Base-by-base conservation (phyloP, 2,797 vertebrate species). In the Halcyon chelicuti region DNA sequence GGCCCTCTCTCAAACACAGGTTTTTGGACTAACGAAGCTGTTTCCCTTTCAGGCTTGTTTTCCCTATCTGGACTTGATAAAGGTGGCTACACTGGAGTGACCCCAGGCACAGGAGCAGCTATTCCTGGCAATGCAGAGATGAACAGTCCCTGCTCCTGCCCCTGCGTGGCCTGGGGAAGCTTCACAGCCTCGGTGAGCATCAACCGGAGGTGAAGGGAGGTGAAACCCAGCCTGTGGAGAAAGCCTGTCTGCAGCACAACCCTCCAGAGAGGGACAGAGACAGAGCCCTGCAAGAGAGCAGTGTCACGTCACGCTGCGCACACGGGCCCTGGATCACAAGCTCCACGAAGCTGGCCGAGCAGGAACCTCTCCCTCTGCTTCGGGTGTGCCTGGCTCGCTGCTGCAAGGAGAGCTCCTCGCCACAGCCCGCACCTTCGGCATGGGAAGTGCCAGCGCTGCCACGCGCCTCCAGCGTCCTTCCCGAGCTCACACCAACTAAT, bases 401-500 rank as follows among this genome's bases (percentile, higher is more conserved):
- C 47, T 70, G 77, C 76, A 31, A 70, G 62, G 19, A 72, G 21
- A 73, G 67, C 88, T 61, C 84, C 89, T 88, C 2, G 1, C 81
- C 20, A 0, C 0, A 25, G 58, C 44, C 31, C 4, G 7, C 3
- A 15, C 22, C 72, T 55, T 26, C 7, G 74, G 39, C 72, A 14
- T 0, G 5, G 57, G 29, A 13, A 92, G 73, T 70, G 35, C n/a
- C 35, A 12, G 1, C 14, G 77, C 67, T 39, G 29, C 26, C 14
- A 0, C 0, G 0, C 6, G 22, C 46, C 40, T 40, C 61, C 79
- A 42, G 72, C 16, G 1, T 5, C 6, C 14, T 8, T 44, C 28
- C 66, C 54, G 28, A 31, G 51, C 8, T 25, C 20, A 25, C 57
- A 82, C 11, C 84, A 44, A 22, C 20, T 17, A 42, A 67, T 20